phyloP scores from a whole-genome alignment of 2,888 invertebrate species.

The Andrena hattorfiana region DNA sequence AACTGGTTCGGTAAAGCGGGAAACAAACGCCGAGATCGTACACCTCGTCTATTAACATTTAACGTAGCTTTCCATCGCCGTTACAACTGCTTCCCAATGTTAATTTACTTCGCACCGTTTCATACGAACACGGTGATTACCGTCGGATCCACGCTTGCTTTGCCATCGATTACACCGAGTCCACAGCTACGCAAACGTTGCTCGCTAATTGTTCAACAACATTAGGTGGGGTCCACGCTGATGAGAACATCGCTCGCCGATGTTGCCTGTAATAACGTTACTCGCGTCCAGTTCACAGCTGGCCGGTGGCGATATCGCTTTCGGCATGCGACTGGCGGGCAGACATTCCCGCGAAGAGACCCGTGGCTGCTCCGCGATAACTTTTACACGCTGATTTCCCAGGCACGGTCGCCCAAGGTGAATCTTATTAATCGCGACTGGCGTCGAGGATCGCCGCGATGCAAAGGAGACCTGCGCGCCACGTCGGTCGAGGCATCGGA shows the following conservation, averaged over 20 bases:
- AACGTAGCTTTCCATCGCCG: background rate
- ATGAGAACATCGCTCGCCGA: background rate
- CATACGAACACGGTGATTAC: conserved; percentile 6
- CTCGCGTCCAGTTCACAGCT: conserved; percentile 2
- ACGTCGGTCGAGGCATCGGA: conserved; percentile 56
- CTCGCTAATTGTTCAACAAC: conserved; percentile 53
- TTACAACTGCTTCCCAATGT: conserved; percentile 20
- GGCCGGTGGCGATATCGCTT: background rate
- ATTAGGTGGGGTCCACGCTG: conserved; percentile 14
- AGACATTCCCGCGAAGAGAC: too few species aligned
- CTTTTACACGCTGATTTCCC: conserved; percentile 3
- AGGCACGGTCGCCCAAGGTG: conserved; percentile 10
- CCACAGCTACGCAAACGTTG: conserved; percentile 37
- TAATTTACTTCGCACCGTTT: conserved; percentile 7
- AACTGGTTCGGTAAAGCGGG: background rate
- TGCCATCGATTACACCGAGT: conserved; percentile 35
- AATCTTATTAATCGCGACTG: conserved; percentile 43
- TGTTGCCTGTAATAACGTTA: background rate
- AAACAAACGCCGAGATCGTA: background rate
- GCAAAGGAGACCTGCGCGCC: conserved; percentile 30
- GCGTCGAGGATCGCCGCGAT: conserved; percentile 16
- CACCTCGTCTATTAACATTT: too few species aligned
- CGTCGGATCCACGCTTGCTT: background rate
- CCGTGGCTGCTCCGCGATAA: background rate
- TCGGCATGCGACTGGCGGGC: background rate